These are phyloP conservation scores for Strix aluco DNA, from an alignment of 2,113 vertebrate species.

Conservation along the genomic window DNA sequence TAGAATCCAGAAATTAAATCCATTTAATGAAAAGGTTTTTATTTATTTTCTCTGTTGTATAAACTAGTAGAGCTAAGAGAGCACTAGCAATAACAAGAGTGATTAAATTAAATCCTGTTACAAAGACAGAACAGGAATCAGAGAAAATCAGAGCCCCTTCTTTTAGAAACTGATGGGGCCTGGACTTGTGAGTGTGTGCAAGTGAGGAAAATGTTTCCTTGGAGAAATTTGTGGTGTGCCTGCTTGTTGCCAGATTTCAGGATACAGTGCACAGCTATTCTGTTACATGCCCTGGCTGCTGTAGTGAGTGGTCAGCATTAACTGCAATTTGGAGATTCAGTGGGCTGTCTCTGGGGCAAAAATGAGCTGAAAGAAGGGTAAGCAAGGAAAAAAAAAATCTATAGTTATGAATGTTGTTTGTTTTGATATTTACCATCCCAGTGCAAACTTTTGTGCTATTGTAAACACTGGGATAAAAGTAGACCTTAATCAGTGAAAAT, in stretches of 20 bases:
- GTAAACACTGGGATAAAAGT: neutral
- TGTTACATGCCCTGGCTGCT: neutral
- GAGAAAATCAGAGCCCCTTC: neutral
- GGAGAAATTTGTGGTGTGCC: no score
- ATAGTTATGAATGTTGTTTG: neutral
- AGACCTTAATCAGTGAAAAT: neutral
- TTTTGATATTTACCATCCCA: neutral
- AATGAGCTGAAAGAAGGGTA: neutral
- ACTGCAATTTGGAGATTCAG: neutral
- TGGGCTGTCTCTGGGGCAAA: neutral
- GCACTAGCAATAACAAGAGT: neutral
- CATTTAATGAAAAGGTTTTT: neutral
- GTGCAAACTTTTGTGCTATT: neutral
- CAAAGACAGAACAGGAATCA: neutral
- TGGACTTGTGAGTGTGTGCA: neutral
- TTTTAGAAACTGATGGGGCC: neutral
- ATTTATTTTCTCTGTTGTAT: neutral
- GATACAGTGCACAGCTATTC: neutral
- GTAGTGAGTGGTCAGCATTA: fast-evolving
- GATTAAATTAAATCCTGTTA: neutral
- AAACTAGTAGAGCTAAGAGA: neutral
- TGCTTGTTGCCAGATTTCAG: neutral
- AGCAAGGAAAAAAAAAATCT: neutral
- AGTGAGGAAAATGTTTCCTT: neutral
- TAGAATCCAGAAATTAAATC: neutral